Evolutionary conservation across 2,797 vertebrate genomes (phyloP).

Genomic region (Hippopotamyrus pictus): DNA sequence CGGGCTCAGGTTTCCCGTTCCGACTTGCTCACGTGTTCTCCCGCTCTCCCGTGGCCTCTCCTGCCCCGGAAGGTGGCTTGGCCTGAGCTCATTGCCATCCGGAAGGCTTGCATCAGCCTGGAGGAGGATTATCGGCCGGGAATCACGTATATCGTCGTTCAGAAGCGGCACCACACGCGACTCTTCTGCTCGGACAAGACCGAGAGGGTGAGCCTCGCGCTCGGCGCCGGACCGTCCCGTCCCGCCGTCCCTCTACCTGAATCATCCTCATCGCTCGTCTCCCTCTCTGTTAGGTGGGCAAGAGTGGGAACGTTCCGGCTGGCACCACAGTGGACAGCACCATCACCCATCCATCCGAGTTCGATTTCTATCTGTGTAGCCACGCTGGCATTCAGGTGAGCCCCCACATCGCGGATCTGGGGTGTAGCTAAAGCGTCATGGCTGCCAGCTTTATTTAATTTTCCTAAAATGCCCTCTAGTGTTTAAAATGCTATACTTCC

Average conservation of each 20-base stretch:
- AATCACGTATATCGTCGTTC: conserved; percentile 97
- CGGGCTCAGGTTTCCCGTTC: neutral
- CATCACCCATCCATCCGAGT: conserved; percentile 97
- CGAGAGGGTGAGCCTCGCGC: conserved; percentile 73
- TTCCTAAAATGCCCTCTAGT: neutral
- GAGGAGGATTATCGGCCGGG: conserved; percentile 97
- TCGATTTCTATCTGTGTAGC: conserved; percentile 99
- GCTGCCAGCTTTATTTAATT: neutral
- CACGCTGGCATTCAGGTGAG: conserved; percentile 97
- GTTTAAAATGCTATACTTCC: neutral
- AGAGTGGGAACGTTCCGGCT: conserved; percentile 95
- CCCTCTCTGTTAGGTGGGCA: conserved; percentile 77
- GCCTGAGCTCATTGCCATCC: conserved; percentile 96
- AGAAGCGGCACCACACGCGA: conserved; percentile 96
- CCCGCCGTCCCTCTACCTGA: neutral
- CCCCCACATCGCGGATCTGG: neutral
- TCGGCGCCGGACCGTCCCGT: neutral
- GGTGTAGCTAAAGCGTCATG: neutral
- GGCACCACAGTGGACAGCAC: conserved; percentile 98
- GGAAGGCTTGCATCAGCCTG: conserved; percentile 96
- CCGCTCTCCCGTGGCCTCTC: conserved; percentile 13
- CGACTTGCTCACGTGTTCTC: conserved; percentile 10
- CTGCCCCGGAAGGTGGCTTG: conserved; percentile 78
- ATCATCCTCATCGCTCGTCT: neutral
- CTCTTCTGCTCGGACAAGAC: conserved; percentile 98